phyloP scores from a whole-genome alignment of 2,888 invertebrate genomes.

The Mythimna impura region DNA sequence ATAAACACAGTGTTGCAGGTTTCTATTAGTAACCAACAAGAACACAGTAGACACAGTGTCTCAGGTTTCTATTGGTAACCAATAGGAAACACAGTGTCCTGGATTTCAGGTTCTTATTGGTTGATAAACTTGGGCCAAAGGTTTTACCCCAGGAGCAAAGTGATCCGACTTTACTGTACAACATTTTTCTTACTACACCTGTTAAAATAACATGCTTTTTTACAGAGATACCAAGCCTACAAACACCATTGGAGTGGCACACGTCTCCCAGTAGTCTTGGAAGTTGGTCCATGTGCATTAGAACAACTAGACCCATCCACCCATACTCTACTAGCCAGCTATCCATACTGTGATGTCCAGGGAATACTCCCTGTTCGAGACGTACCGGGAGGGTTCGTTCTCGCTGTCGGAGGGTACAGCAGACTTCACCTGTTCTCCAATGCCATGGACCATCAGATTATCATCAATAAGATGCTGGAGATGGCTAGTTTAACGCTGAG shows the following conservation, averaged over 20 bases:
- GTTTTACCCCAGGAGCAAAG: too few relatives aligned
- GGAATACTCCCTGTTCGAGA: conserved; percentile 93
- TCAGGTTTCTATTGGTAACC: too few relatives aligned
- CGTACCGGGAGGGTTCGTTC: conserved; percentile 97
- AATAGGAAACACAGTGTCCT: too few relatives aligned
- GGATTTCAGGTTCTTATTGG: too few relatives aligned
- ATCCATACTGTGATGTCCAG: conserved; percentile 86
- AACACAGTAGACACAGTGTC: too few relatives aligned
- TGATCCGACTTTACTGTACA: too few relatives aligned
- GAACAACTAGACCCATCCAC: conserved; percentile 98
- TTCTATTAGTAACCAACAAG: too few relatives aligned
- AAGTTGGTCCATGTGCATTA: conserved; percentile 97
- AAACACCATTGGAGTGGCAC: conserved; percentile 99
- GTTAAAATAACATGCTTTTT: conserved; percentile 8
- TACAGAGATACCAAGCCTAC: conserved; percentile 95
- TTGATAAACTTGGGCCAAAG: too few relatives aligned
- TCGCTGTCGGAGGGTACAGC: conserved; percentile 97
- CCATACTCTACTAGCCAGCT: conserved; percentile 93
- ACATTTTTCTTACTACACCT: too few relatives aligned
- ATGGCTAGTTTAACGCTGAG: conserved; percentile 95
- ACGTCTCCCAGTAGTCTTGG: conserved; percentile 95
- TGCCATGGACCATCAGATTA: conserved; percentile 95
- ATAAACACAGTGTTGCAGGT: too few relatives aligned
- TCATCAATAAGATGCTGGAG: conserved; percentile 96
- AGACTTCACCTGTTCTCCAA: conserved; percentile 97